These are phyloP conservation scores for Linnaemya tessellans DNA, from an alignment of 2,888 invertebrate genomes.

Conservation along the genomic window DNA sequence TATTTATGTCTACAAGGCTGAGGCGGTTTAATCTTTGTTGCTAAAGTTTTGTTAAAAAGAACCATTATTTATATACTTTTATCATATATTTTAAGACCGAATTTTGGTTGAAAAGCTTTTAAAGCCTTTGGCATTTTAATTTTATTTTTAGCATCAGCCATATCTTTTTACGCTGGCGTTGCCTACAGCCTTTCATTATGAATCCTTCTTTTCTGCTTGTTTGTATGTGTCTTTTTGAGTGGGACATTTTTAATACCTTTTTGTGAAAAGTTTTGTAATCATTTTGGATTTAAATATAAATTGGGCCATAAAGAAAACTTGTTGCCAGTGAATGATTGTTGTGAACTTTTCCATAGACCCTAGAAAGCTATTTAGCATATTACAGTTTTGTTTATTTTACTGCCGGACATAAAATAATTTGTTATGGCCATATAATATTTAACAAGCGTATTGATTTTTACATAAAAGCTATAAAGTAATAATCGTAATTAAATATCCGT, in stretches of 20 bases:
- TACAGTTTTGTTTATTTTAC: too few relatives aligned
- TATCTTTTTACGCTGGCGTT: background rate
- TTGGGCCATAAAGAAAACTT: conserved; percentile 8
- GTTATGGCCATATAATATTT: conserved; percentile 37
- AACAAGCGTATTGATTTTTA: conserved; percentile 47
- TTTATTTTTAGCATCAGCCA: background rate
- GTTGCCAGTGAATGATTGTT: background rate
- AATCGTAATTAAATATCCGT: background rate
- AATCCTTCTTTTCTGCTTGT: background rate
- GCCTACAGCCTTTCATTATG: background rate
- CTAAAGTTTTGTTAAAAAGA: background rate
- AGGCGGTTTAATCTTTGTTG: background rate
- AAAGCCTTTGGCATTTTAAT: background rate
- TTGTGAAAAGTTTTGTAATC: background rate
- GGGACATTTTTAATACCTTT: background rate
- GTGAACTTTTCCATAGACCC: background rate
- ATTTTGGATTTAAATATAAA: conserved; percentile 10
- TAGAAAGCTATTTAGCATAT: conserved; percentile 16
- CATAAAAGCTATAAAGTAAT: conserved; percentile 14
- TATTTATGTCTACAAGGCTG: background rate
- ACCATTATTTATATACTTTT: background rate
- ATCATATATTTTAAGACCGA: background rate
- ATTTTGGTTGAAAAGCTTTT: background rate
- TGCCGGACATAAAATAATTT: conserved; percentile 41
- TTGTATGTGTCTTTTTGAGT: background rate